Evolutionary conservation across 2,888 invertebrate genomes (phyloP), one percentile per base, ranked within the genome.

Genomic region (Thumatha senex): DNA sequence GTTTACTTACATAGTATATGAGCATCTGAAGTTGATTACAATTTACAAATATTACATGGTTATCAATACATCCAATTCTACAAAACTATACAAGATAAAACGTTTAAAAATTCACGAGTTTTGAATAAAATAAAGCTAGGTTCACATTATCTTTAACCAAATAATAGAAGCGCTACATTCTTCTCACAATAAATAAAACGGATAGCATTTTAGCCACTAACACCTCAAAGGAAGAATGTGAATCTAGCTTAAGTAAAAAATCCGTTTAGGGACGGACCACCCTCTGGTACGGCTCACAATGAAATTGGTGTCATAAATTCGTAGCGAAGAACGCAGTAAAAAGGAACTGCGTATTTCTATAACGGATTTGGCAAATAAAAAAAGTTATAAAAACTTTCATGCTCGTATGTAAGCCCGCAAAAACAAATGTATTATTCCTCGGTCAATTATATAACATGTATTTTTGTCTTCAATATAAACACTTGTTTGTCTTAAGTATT

Each of bases 241-340:
- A 24, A 24, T 24, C 18, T 24, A 24, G 18, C 18, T 24, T 64
- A 59, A 75, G 75, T 63, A 72, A 70, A 75, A 80, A 73, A 79
- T 80, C 87, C 88, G 75, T 72, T 45, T 73, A 47, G 66, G 89
- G 89, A 89, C 89, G 89, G 89, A 86, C 73, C 72, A 61, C 59
- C 80, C 78, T 78, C 70, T 81, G 82, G 81, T 86, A 80, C 70
- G 65, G 69, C 69, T 82, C 80, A 78, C 61, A 72, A 70, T 70
- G 18, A 24, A 24, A 85, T 81, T 86, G 85, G 83, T 87, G 84
- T 86, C 74, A 74, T 76, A 72, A 72, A 72, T 82, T 80, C 70
- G 54, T 72, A 74, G 70, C 71, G 58, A 66, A 24, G 5, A 2
- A 4, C 18, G 18, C 5, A 24, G 3, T 5, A 5, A 24, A 4